Base-by-base conservation (phyloP, 2,113 vertebrate genomes). In the Perca flavescens region DNA sequence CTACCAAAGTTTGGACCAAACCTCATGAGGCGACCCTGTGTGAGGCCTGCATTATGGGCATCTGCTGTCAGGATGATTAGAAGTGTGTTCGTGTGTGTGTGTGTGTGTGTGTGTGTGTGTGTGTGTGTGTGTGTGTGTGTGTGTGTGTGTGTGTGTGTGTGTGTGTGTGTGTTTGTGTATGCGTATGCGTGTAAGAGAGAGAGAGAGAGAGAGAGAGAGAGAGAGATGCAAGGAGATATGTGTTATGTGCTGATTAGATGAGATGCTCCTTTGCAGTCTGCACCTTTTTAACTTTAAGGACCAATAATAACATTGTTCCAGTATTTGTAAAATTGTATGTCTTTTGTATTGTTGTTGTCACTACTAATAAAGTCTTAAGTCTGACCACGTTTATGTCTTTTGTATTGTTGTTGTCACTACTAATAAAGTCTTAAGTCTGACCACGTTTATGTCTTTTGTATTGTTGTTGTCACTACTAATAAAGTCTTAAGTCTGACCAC, bases 21-120 rank as follows among this genome's bases (percentile, higher is more conserved):
- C 89, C 89, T 0, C 91, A 92, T 12, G 79, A 86, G 74, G 13
- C 53, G 12, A 1, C 0, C 46, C 74, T 92, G 66, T 91, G 89
- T 83, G 22, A 92, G 65, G 89, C 82, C 52, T 92, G 89, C 58
- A 17, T 0, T 0, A 31, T 56, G 60, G 88, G 88, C 53, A 90
- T 91, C 22, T 91, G 87, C 74, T 28, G 60, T 25, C 14, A 82
- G 60, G 68, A 76, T 0, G 62, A 83, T 0, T 74, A 83, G 52
- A 43, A n/a, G 50, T 25, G 40, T 46, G 28, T 21, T 31, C 43
- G 19, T 25, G 66, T 83, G 57, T 76, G 43, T 65, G 28, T 71
- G 49, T 64, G 73, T 58, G 40, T 56, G 60, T 50, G 25, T 56
- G 50, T 54, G 76, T 19, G 53, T 66, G 62, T 53, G 52, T 63